Evolutionary conservation across 2,113 vertebrate species (phyloP).

Genomic region (Melanerpes aurifrons): DNA sequence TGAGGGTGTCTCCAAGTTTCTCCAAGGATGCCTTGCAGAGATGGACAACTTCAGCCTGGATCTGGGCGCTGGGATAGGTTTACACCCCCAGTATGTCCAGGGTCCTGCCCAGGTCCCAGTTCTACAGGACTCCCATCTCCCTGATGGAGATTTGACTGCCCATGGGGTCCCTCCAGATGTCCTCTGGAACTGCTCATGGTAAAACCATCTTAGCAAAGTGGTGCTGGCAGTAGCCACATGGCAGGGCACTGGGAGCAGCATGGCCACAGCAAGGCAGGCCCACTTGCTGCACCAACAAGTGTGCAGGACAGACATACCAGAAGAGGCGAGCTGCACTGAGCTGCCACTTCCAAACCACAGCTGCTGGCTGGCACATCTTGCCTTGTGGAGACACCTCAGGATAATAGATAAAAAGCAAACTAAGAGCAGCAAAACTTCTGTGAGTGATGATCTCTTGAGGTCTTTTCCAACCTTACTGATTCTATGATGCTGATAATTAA

Average conservation of each 20-base stretch:
- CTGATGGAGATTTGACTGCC: fast-evolving
- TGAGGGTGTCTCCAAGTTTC: background rate
- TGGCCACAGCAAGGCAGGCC: background rate
- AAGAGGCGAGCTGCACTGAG: background rate
- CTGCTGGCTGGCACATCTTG: background rate
- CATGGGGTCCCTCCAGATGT: background rate
- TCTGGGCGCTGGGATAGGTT: background rate
- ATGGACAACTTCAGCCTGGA: background rate
- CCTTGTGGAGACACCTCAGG: background rate
- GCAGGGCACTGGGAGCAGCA: background rate
- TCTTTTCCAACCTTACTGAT: too few relatives aligned
- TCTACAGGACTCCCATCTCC: background rate
- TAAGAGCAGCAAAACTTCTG: background rate
- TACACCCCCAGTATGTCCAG: background rate
- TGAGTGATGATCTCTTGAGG: background rate
- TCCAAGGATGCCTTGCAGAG: background rate
- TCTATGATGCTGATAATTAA: background rate
- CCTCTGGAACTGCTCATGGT: background rate
- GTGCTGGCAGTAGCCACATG: fast-evolving
- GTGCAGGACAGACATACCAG: background rate
- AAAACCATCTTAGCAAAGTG: background rate
- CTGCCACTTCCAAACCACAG: background rate
- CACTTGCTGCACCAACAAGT: fast-evolving
- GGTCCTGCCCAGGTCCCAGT: background rate
- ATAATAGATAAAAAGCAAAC: background rate